These are phyloP conservation scores for Saccostrea cuccullata DNA, from an alignment of 1,140 invertebrate genomes.

Conservation along the genomic window DNA sequence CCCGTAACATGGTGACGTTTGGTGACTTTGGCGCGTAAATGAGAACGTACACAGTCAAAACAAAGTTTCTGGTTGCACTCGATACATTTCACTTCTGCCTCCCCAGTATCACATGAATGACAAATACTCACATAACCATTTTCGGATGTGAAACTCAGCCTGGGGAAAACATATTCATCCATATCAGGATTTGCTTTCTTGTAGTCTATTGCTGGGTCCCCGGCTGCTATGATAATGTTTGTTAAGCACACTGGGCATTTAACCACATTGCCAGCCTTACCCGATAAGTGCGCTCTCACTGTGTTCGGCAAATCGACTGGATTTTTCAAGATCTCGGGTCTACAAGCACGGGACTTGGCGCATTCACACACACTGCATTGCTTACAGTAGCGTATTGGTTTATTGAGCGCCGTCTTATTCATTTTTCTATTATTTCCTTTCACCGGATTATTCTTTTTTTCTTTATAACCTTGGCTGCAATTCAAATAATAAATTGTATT, in stretches of 20 bases:
- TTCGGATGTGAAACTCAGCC: conserved; percentile 41
- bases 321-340: conserved; percentile 27
- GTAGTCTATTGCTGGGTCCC: conserved; percentile 36
- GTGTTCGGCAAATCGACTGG: conserved; percentile 40
- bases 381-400: conserved; percentile 37
- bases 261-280: conserved; percentile 41
- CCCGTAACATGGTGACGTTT: conserved; percentile 53
- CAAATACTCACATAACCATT: conserved; percentile 46
- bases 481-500: conserved; percentile 56
- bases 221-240: conserved; percentile 41
- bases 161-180: conserved; percentile 27
- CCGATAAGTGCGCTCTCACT: conserved; percentile 33
- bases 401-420: conserved; percentile 49
- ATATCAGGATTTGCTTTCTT: conserved; percentile 32
- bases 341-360: conserved; percentile 39
- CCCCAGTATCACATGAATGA: conserved; percentile 48
- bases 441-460: conserved; percentile 50
- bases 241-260: conserved; percentile 54
- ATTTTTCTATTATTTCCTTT: conserved; percentile 47
- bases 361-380: conserved; percentile 27
- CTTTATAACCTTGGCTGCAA: conserved; percentile 44
- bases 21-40: conserved; percentile 43
- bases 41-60: conserved; percentile 53
- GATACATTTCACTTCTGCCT: conserved; percentile 49
- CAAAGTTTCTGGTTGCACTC: conserved; percentile 56